Evolutionary conservation across 2,797 vertebrate species (phyloP).

Genomic region (Acipenser transmontanus): DNA sequence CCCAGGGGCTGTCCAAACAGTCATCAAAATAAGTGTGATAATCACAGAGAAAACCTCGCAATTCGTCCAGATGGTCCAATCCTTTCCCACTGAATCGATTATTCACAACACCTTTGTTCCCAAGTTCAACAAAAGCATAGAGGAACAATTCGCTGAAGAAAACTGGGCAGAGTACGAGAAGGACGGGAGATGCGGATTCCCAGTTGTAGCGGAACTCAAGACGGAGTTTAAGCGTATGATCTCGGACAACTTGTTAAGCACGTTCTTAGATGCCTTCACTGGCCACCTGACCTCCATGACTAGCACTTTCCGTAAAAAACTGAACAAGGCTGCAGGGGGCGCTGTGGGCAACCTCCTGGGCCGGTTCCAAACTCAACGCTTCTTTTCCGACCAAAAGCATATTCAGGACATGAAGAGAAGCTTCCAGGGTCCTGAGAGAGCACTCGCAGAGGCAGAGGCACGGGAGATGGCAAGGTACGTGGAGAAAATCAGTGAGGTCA

Average conservation of each 20-base stretch:
- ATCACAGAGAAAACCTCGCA: not conserved
- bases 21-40: not conserved
- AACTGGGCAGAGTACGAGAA: slow-evolving; percentile 12
- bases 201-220: slow-evolving; percentile 19
- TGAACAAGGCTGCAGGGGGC: not conserved
- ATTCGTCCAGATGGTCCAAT: not conserved
- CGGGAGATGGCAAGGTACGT: slow-evolving; percentile 13
- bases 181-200: slow-evolving; percentile 18
- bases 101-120: slow-evolving; percentile 16
- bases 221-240: slow-evolving; percentile 6
- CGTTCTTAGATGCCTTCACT: slow-evolving; percentile 1
- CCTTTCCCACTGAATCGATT: slow-evolving; percentile 10
- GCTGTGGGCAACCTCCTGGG: slow-evolving; percentile 1
- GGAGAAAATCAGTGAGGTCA: slow-evolving; percentile 7
- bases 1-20: not conserved
- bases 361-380: slow-evolving; percentile 15
- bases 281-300: slow-evolving; percentile 1
- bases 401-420: slow-evolving; percentile 18
- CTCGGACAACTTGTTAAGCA: not conserved
- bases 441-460: slow-evolving; percentile 5
- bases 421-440: not conserved
- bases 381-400: slow-evolving; percentile 18
- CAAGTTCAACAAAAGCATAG: slow-evolving; percentile 11
- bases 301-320: not conserved
- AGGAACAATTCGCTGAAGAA: not conserved